Evolutionary conservation across 2,888 invertebrate genomes (phyloP), one percentile per base, ranked within the genome.

Genomic region (Penaeus monodon): DNA sequence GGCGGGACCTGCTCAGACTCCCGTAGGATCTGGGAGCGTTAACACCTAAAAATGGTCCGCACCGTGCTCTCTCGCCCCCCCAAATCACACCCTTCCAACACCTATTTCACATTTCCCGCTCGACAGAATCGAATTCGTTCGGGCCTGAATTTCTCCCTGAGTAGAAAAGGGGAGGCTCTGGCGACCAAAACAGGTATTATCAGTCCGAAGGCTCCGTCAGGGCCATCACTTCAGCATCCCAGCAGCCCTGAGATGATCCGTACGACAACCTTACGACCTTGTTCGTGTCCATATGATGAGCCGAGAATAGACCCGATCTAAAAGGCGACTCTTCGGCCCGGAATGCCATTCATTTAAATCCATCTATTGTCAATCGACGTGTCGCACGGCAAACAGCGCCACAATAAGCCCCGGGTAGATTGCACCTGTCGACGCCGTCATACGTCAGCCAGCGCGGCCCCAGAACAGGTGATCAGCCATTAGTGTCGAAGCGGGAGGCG

Each of bases 1-100:
- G 49, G 81, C 49, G 73, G 38, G 82, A 82, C 82, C 81, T 86
- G 85, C 81, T 81, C 86, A 86, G 81, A 86, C 86, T 86, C 86
- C 86, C 86, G 81, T 82, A 86, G 86, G 82, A 83, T 84, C 73
- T 80, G 88, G 76, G 84, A 80, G 84, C 68, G 79, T 73, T 64
- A 88, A 88, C 88, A 88, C 80, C 86, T 87, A 38, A 17, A n/a
- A 38, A 70, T 29, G 70, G 27, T 70, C n/a, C 33, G 33, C 38
- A 24, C 38, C 73, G 22, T 33, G 33, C 22, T 22, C 33, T 38
- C 73, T 38, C 24, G 38, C 38, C 38, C 38, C 38, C 38, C 73
- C 33, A 33, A 73, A 73, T 27, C 73, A 73, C 73, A 73, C 73
- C 73, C 73, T 73, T 38, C 73, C 73, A 27, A 22, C 33, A 38